phyloP scores from a whole-genome alignment of 2,113 vertebrate species.

The Dromaius novaehollandiae region DNA sequence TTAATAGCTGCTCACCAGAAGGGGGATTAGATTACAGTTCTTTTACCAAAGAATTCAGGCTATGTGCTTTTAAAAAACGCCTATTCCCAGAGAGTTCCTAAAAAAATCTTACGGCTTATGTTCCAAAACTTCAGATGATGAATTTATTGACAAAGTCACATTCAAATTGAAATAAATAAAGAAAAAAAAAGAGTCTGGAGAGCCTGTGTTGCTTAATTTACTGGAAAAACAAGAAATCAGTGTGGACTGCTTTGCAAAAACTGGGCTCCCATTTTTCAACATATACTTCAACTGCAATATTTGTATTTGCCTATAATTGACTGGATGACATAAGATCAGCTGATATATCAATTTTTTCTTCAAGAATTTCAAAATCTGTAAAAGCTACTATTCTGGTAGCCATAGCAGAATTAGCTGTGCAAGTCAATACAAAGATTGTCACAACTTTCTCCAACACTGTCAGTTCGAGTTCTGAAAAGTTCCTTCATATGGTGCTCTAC shows the following conservation, averaged over 20 bases:
- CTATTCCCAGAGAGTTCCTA: not conserved
- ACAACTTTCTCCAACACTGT: not conserved
- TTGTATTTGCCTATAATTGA: not conserved
- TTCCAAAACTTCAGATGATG: not conserved
- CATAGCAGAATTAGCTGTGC: not conserved
- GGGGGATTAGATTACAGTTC: not conserved
- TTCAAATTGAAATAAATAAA: not conserved
- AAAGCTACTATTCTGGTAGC: not conserved
- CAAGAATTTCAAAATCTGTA: not conserved
- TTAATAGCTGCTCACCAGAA: not conserved
- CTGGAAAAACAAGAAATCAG: not conserved
- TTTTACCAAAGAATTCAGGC: not conserved
- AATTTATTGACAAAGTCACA: not conserved
- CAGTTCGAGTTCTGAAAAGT: not conserved
- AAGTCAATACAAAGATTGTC: not conserved
- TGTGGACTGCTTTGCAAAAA: not conserved
- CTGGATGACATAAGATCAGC: not conserved
- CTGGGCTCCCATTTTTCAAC: not conserved
- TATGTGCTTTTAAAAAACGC: not conserved
- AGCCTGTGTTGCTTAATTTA: not conserved
- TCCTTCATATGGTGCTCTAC: not conserved
- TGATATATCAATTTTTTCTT: not conserved
- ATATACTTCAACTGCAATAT: accelerated
- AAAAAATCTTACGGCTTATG: not conserved
- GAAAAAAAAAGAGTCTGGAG: not conserved